Evolutionary conservation across 2,113 vertebrate genomes (phyloP).

Genomic region (Eulacestoma nigropectus): DNA sequence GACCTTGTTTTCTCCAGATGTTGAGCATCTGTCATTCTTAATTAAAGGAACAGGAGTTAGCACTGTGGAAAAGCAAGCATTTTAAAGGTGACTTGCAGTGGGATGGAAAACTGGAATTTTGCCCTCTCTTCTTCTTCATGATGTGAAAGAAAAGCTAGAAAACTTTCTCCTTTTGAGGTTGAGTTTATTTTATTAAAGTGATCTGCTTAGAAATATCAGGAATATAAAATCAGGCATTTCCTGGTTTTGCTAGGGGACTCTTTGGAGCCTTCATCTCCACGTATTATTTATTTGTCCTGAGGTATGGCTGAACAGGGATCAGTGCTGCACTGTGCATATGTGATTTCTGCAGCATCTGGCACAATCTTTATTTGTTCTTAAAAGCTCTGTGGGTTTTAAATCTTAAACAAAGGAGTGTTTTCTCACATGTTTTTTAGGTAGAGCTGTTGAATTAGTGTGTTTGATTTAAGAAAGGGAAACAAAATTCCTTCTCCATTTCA

Average conservation of each 20-base stretch:
- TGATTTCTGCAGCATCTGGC: slow-evolving; percentile 14
- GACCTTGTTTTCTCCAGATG: slow-evolving; percentile 42
- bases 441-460: not conserved
- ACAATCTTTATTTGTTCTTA: slow-evolving; percentile 46
- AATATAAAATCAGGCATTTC: slow-evolving; percentile 26
- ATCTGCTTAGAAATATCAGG: not conserved
- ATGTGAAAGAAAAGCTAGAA: not conserved
- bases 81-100: not conserved
- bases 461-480: slow-evolving; percentile 10
- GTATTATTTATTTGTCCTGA: slow-evolving; percentile 5
- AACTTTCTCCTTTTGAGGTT: not conserved
- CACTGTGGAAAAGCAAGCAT: not conserved
- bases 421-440: slow-evolving; percentile 23
- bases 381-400: slow-evolving; percentile 1
- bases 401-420: slow-evolving; percentile 44
- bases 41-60: not conserved
- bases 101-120: slow-evolving; percentile 29
- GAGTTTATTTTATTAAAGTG: not conserved
- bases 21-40: slow-evolving; percentile 38
- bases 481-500: slow-evolving; percentile 29
- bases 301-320: not conserved
- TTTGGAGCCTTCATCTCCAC: not conserved
- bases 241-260: not conserved
- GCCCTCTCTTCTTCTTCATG: not conserved
- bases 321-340: not conserved